Base-by-base conservation (phyloP, 1,140 invertebrate species). In the Pectinophora gossypiella region DNA sequence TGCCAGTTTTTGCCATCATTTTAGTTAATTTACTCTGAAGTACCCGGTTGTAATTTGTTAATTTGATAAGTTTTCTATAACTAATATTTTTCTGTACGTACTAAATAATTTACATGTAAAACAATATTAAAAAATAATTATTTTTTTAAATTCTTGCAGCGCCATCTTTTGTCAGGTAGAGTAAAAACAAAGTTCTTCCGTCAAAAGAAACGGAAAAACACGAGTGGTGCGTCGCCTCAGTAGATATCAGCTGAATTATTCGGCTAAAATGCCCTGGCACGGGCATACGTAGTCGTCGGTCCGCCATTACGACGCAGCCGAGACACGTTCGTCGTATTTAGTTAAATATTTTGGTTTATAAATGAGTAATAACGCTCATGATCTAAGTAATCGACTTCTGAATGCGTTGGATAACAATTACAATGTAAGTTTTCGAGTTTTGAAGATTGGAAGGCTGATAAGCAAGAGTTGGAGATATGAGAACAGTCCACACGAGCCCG, bases 191-290 rank as follows among this genome's bases (percentile, higher is more conserved):
- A 68, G 65, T 72, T 78, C 57, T 64, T 57, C 70, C 68, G 80
- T 87, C 81, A 87, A 85, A 87, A 87, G 84, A 87, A 87, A 84
- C 84, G 84, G 84, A 87, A 87, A 87, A 87, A 87, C 81, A 87
- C 84, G 81, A 85, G 76, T 76, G 78, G 78, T 82, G 84, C 81
- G 81, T 87, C 84, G 81, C 80, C 85, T 88, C 76, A 76, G 80
- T 83, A 83, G 82, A 83, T 88, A 88, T 88, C 86, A 88, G 86
- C 85, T 88, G 86, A 88, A 88, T 87, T 88, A 88, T 88, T 88
- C 86, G 86, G 86, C 86, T 87, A 85, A 82, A 88, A 87, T 86
- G 86, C 84, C 86, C 86, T 87, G 86, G 83, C 86, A 86, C 82
- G 86, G 83, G 84, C 86, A 88, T 88, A 88, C 85, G 85, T 88